Evolutionary conservation across 2,888 invertebrate genomes (phyloP).

Genomic region (Lasioglossum marginatum): DNA sequence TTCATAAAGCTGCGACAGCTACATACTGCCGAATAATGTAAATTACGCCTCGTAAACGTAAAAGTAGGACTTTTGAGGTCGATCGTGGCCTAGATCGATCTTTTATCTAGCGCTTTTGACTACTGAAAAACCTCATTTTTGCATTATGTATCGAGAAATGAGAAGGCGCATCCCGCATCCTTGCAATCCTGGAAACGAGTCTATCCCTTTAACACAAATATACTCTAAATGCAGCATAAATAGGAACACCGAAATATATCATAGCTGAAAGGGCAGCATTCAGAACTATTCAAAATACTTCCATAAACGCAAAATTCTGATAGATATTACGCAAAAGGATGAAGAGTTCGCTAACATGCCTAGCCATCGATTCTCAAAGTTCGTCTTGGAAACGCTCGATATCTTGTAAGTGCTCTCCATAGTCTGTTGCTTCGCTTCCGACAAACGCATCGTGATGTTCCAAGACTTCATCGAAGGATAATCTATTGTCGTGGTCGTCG

Average conservation of each 20-base stretch:
- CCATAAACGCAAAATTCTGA: slow-evolving; percentile 27
- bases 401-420: slow-evolving; percentile 93
- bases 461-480: slow-evolving; percentile 93
- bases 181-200: no score
- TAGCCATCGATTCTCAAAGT: slow-evolving; percentile 84
- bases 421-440: slow-evolving; percentile 96
- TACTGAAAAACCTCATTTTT: no score
- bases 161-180: no score
- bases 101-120: no score
- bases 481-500: slow-evolving; percentile 92
- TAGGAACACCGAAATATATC: slow-evolving; percentile 52
- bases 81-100: no score
- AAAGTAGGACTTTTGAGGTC: no score
- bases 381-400: slow-evolving; percentile 93
- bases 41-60: no score
- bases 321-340: slow-evolving; percentile 41
- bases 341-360: slow-evolving; percentile 20
- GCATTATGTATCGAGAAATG: no score
- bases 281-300: slow-evolving; percentile 55
- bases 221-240: slow-evolving; percentile 50
- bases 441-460: slow-evolving; percentile 95
- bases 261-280: slow-evolving; percentile 31
- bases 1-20: no score
- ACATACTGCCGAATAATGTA: no score
- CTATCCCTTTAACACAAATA: slow-evolving; percentile 32